Base-by-base conservation (phyloP, 1,140 invertebrate genomes). In the Meteorus sp. region DNA sequence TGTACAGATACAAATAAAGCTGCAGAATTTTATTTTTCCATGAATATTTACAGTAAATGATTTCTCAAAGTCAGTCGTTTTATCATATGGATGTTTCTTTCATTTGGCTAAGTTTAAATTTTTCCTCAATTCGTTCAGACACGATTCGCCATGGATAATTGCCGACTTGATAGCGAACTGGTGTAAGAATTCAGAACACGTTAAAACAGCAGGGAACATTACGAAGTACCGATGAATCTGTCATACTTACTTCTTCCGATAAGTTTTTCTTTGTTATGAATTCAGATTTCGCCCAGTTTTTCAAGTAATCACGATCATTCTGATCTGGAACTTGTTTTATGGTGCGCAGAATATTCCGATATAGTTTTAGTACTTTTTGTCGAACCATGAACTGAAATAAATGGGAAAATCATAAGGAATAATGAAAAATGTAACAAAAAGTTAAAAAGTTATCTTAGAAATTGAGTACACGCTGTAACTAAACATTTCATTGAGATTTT, bases 281-380 rank as follows among this genome's bases (percentile, higher is more conserved):
- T 71, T 93, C 90, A 11, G 79, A 70, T 61, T 84, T 76, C 1
- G 86, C 85, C 90, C 90, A 92, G 59, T 86, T 76, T 56, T 76
- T 83, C 19, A 92, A 74, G 67, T 91, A 88, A 7, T 74, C 63
- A 64, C 82, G 80, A 53, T 86, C 86, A 1, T 65, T 72, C 65
- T 84, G 74, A 72, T 90, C 85, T 1, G 87, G 84, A 6, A 92
- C 84, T 71, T 86, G 72, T 61, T 79, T 81, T 53, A 89, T 83
- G 15, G 86, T 83, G 50, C 84, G 82, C 57, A 91, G 85, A 54
- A 92, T 87, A 33, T 86, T 83, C 59, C 86, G 78, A 66, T 92
- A 93, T 1, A 91, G 71, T 68, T 87, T 88, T n/a, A 90, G 70
- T 2, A 92, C 89, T 76, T 91, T 85, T 77, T 87, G 84, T 39